These are phyloP conservation scores for Pongo pygmaeus DNA, from an alignment of 2,113 vertebrate species.

Conservation along the genomic window DNA sequence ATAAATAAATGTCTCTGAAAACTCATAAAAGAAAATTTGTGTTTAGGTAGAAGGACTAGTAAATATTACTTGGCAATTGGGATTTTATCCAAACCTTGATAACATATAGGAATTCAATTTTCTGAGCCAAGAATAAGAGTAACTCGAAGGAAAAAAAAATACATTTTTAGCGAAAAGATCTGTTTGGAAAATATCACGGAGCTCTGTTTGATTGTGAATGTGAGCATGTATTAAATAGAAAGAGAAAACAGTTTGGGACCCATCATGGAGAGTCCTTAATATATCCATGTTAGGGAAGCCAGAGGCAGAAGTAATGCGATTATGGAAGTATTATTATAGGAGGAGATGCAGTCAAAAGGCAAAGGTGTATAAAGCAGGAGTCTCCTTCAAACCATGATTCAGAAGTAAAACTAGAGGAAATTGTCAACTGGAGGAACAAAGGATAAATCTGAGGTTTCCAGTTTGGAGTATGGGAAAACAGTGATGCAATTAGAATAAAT, in stretches of 20 bases:
- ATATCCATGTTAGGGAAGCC: neutral
- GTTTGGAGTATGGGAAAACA: neutral
- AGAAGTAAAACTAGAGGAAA: neutral
- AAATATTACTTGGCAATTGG: neutral
- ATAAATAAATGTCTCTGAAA: neutral
- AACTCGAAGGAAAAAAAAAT: neutral
- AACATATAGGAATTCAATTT: neutral
- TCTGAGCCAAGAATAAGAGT: neutral
- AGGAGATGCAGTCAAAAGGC: neutral
- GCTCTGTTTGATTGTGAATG: neutral
- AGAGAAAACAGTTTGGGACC: neutral
- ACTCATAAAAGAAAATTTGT: neutral
- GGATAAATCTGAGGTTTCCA: neutral
- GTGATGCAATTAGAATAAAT: neutral
- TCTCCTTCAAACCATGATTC: neutral
- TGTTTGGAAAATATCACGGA: neutral
- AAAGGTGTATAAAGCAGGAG: neutral
- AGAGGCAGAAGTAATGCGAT: neutral
- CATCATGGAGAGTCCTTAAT: neutral
- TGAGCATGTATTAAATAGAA: neutral
- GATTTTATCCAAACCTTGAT: neutral
- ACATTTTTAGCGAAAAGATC: neutral
- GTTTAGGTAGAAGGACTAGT: neutral
- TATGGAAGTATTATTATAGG: neutral
- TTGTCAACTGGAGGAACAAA: neutral